phyloP scores from a whole-genome alignment of 2,113 vertebrate species.

The Ameiurus melas region DNA sequence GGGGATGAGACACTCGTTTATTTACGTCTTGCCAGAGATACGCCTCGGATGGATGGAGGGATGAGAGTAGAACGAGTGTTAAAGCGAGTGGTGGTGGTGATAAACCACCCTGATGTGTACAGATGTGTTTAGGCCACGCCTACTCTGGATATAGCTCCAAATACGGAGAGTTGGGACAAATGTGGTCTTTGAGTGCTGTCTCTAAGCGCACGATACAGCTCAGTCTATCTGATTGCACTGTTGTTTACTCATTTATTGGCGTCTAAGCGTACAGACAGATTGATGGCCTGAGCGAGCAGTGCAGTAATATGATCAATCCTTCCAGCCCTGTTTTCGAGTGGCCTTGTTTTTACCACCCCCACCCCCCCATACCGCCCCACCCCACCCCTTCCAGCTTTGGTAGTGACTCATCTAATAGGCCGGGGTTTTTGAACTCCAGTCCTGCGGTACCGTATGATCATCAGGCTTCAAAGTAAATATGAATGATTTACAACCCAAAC shows the following conservation, averaged over 20 bases:
- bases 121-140: not conserved
- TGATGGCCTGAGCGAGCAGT: not conserved
- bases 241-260: conserved; percentile 22
- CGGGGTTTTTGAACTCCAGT: not conserved
- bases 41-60: not conserved
- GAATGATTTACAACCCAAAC: not conserved
- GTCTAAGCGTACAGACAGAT: not conserved
- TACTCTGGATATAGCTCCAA: not conserved
- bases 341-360: not conserved
- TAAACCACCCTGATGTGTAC: not conserved
- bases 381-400: not conserved
- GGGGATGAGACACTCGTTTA: conserved; percentile 42
- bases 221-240: not conserved
- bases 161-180: not conserved
- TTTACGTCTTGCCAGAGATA: conserved; percentile 33
- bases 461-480: not conserved
- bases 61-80: not conserved
- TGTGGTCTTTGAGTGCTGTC: not conserved
- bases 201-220: not conserved
- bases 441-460: not conserved
- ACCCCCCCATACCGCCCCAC: too few species aligned
- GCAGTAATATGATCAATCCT: not conserved
- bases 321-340: not conserved
- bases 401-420: not conserved
- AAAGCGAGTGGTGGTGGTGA: not conserved